Conservation (phyloP, 2,888 invertebrate genomes). For the Erebia epiphron region DNA sequence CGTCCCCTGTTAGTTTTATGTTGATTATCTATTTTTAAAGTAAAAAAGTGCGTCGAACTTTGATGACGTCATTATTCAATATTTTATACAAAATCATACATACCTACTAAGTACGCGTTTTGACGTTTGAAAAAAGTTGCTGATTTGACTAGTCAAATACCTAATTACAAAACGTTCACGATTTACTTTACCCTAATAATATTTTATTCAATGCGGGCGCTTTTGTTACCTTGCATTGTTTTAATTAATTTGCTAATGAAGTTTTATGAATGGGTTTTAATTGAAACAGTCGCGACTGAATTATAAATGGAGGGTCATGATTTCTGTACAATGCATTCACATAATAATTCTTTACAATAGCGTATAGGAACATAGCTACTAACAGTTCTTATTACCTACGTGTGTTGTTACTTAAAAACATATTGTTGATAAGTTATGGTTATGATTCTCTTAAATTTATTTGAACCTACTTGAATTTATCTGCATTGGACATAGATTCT, state of each 20-base stretch:
- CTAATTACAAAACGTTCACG: conserved; percentile 29
- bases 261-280: conserved; percentile 28
- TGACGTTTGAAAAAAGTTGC: too few species aligned
- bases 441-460: too few species aligned
- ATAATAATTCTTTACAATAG: neutral
- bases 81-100: too few species aligned
- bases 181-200: conserved; percentile 23
- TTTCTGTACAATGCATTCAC: conserved; percentile 5
- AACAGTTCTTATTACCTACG: neutral
- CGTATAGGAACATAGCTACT: neutral
- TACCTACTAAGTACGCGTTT: too few species aligned
- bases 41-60: too few species aligned
- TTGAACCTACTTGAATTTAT: too few species aligned
- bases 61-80: too few species aligned
- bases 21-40: too few species aligned
- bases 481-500: too few species aligned
- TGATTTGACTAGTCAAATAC: too few species aligned
- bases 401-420: too few species aligned
- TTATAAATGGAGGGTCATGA: conserved; percentile 10
- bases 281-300: conserved; percentile 20
- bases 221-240: conserved; percentile 27
- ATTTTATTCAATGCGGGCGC: conserved; percentile 31
- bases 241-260: conserved; percentile 23
- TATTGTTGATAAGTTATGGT: neutral
- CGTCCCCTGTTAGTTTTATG: too few species aligned